These are phyloP conservation scores for Grapholita molesta DNA, from an alignment of 1,140 invertebrate genomes.

Conservation along the genomic window DNA sequence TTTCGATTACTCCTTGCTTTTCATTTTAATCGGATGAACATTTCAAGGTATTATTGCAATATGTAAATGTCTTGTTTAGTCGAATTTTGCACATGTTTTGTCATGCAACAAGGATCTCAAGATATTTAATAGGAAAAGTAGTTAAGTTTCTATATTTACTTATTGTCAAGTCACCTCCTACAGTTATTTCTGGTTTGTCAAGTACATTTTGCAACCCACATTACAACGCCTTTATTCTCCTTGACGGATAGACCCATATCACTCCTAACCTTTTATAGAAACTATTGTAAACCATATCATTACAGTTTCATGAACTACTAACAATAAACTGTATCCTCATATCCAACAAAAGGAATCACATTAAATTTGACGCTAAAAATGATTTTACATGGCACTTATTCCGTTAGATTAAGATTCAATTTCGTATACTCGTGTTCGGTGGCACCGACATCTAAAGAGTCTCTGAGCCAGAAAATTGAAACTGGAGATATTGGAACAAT, in stretches of 20 bases:
- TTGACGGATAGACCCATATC: not conserved
- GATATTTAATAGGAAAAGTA: too few relatives aligned
- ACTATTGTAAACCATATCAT: not conserved
- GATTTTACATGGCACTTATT: not conserved
- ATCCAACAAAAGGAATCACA: not conserved
- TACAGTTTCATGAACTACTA: not conserved
- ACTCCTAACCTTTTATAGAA: not conserved
- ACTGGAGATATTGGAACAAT: slow-evolving; percentile 1
- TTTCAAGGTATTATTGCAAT: too few relatives aligned
- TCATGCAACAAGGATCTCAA: too few relatives aligned
- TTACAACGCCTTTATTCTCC: not conserved
- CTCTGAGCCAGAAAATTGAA: slow-evolving; percentile 9
- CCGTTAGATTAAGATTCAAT: not conserved
- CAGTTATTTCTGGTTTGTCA: too few relatives aligned
- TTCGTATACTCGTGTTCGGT: not conserved
- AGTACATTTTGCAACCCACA: not conserved
- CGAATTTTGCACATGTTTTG: too few relatives aligned
- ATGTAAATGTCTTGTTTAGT: too few relatives aligned
- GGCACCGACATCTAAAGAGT: not conserved
- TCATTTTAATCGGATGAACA: too few relatives aligned
- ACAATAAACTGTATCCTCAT: not conserved
- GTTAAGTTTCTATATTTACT: too few relatives aligned
- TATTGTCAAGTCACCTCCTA: too few relatives aligned
- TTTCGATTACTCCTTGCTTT: too few relatives aligned
- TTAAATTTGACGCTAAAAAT: not conserved